Evolutionary conservation across 2,797 vertebrate genomes (phyloP), one percentile per base, ranked within the genome.

Genomic region (Sebastes hubbsi): DNA sequence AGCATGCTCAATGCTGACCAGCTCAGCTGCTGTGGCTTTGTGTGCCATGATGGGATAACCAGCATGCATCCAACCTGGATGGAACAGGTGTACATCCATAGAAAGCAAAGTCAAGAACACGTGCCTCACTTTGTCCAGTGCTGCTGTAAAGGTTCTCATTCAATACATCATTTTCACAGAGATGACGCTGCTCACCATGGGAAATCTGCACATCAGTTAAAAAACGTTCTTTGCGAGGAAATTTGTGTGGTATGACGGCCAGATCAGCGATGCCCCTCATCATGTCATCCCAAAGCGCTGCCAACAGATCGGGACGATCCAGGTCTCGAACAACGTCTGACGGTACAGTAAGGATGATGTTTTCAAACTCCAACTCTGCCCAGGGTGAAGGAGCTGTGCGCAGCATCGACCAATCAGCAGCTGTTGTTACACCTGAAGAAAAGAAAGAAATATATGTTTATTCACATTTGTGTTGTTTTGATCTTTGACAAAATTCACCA

Each of bases 31-130:
- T 0, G 94, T 76, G 8, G 79, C 4, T 4, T 91, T 60, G 16
- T 96, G 95, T 30, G 93, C 92, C 97, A 99, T 98, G 80, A 99
- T 81, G 18, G 97, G 97, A 87, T 98, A 99, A 14, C 97, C 98
- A 22, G 97, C 2, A 38, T 98, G 97, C 97, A 99, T 97, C 92
- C 93, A 97, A 55, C 97, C 97, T 98, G 89, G 25, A 49, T 2
- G 52, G 20, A 83, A n/a, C 11, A 29, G 25, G 34, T 42, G 24
- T 42, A 3, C 58, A 60, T 30, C 58, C 16, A 60, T 30, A 60
- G 58, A 60, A 24, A 56, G 11, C 54, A 56, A 56, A 55, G 58
- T 16, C 27, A 18, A 59, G 24, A 10, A 20, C 18, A 30, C 20
- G 11, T n/a, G 29, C 10, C 5, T 61, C 29, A 32, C 8, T 8